phyloP scores from a whole-genome alignment of 2,113 vertebrate species.

The Chelonoidis abingdonii region DNA sequence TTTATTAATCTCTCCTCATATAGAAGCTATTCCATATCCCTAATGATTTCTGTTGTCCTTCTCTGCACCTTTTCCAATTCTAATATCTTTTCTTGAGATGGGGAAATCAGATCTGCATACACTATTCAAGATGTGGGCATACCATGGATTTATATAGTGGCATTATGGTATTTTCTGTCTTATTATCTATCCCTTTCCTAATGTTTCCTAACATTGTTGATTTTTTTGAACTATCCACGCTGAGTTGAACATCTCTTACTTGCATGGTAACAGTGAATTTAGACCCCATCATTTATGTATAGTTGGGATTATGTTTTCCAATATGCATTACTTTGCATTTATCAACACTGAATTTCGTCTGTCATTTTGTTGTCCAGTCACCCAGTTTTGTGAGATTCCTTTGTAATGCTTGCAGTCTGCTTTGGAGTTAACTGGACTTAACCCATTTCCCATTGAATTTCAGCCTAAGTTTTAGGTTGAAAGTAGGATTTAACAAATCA shows the following conservation, averaged over 20 bases:
- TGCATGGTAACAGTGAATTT: no score
- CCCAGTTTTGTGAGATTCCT: neutral
- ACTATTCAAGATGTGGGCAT: neutral
- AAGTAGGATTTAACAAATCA: neutral
- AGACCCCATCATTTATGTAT: no score
- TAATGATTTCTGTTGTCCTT: no score
- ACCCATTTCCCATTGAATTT: neutral
- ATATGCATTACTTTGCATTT: neutral
- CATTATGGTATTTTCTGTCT: neutral
- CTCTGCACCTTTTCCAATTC: no score
- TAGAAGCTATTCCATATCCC: no score
- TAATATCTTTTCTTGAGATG: no score
- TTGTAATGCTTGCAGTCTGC: neutral
- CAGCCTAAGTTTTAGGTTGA: neutral
- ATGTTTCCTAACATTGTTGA: neutral
- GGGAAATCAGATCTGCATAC: no score
- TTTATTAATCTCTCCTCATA: no score
- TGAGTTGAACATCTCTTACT: no score
- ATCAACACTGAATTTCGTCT: neutral
- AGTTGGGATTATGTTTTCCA: neutral
- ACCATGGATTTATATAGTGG: neutral
- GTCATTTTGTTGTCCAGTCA: neutral
- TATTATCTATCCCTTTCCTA: neutral
- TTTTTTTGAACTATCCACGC: neutral
- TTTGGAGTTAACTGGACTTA: neutral